A percentile compares a stretch with the other conserved stretches of the same genome.
Evolutionary conservation across 2,113 vertebrate genomes (phyloP).

Genomic region (Himantopus leucocephalus): DNA sequence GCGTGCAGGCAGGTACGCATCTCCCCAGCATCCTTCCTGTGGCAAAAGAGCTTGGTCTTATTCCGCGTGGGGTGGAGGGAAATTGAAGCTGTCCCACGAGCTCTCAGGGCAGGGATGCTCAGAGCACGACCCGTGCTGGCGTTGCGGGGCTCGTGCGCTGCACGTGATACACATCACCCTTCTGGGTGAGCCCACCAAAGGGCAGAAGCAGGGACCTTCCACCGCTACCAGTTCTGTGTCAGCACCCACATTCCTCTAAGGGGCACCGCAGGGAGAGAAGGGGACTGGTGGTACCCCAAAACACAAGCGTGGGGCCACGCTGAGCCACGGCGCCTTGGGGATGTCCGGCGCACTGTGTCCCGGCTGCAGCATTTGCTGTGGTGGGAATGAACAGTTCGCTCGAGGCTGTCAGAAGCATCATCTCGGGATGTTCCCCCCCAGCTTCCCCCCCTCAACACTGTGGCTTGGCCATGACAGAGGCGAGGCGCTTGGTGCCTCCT

Average conservation of each 20-base stretch:
- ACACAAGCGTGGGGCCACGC: fast-evolving
- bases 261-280: neutral
- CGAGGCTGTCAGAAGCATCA: neutral
- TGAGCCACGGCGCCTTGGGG: neutral
- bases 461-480: neutral
- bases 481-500: neutral
- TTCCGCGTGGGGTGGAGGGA: neutral
- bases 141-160: fast-evolving
- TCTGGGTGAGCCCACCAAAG: neutral
- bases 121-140: neutral
- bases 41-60: neutral
- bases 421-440: neutral
- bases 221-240: neutral
- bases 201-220: neutral
- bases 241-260: neutral
- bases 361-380: neutral
- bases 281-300: neutral
- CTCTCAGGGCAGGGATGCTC: neutral
- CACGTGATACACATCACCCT: neutral
- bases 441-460: fast-evolving
- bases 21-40: neutral
- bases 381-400: neutral
- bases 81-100: fast-evolving
- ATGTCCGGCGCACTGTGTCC: fast-evolving
- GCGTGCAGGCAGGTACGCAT: fast-evolving